Evolutionary conservation across 2,113 vertebrate genomes (phyloP).

Genomic region (Noctilio leporinus): DNA sequence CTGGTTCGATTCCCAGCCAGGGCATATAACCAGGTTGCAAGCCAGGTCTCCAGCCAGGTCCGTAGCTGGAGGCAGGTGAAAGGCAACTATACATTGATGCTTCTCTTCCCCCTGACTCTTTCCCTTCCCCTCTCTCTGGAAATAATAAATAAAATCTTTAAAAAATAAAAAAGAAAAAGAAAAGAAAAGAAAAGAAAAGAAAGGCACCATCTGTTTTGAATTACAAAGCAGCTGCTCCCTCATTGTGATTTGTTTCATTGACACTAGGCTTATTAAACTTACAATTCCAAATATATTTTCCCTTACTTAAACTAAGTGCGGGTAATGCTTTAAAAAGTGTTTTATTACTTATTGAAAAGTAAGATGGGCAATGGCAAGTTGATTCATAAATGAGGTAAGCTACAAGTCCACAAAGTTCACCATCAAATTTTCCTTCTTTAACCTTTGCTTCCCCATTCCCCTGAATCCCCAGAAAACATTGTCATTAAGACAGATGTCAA

Average conservation of each 20-base stretch:
- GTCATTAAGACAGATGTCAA: neutral
- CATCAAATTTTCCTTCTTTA: neutral
- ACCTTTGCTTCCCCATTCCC: neutral
- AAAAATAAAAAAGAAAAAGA: too few relatives aligned
- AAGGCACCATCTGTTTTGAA: slow-evolving; percentile 62
- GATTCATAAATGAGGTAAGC: neutral
- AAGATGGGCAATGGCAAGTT: neutral
- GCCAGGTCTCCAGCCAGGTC: too few relatives aligned
- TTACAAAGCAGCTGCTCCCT: slow-evolving; percentile 62
- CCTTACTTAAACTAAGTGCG: slow-evolving; percentile 53
- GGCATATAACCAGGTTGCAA: too few relatives aligned
- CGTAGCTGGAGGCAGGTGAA: too few relatives aligned
- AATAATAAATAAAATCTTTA: too few relatives aligned
- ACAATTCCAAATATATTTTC: slow-evolving; percentile 47
- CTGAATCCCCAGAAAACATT: neutral
- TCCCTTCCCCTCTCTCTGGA: too few relatives aligned
- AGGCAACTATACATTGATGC: too few relatives aligned
- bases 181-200: too few relatives aligned
- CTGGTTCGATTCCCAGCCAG: too few relatives aligned
- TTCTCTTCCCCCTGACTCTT: too few relatives aligned
- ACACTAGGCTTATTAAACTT: slow-evolving; percentile 65
- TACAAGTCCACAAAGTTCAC: neutral
- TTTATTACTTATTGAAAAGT: neutral
- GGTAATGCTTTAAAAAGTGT: neutral
- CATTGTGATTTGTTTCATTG: slow-evolving; percentile 33